Base-by-base conservation (phyloP, 2,888 invertebrate species). In the Cynaeus angustus region DNA sequence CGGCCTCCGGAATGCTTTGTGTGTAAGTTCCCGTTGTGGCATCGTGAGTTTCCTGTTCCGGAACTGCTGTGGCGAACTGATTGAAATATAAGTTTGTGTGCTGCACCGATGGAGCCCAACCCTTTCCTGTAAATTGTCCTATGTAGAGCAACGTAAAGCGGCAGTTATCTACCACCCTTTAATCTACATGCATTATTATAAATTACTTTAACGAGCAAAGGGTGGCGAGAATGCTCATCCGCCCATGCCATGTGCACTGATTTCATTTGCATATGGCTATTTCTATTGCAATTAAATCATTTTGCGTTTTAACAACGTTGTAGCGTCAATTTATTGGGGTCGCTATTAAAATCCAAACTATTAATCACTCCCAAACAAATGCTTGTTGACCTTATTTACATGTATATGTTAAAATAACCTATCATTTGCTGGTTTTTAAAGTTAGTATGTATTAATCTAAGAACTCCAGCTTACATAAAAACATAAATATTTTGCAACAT, bases 21-120 rank as follows among this genome's bases (percentile, higher is more conserved):
- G 71, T 71, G 6, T 64, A 50, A 45, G 71, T 70, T 12, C 68
- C 71, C 48, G 75, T 73, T 16, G 48, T 66, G 66, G 50, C 66
- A 50, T 68, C 45, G 45, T 61, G 73, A 67, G 50, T 69, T 68
- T 61, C 62, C 71, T 21, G 68, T 72, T 68, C 67, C 73, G 33
- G 72, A 55, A 74, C 72, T 21, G 74, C 77, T 33, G 78, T 78
- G 55, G 77, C 75, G 64, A 75, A 76, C 67, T 77, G 77, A 72
- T 75, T 74, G 72, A 75, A 77, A 71, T 78, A 77, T 72, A 74
- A 71, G 73, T 76, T 75, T 56, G 75, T 71, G 56, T 75, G 76
- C 70, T 80, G 76, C 68, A 80, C 72, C 46, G 79, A 81, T 33
- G 83, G 82, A 43, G 83, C 82, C 84, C 84, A 84, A 68, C 83